These are phyloP conservation scores for Glomeris marginata DNA, from an alignment of 2,888 invertebrate species.

Conservation along the genomic window DNA sequence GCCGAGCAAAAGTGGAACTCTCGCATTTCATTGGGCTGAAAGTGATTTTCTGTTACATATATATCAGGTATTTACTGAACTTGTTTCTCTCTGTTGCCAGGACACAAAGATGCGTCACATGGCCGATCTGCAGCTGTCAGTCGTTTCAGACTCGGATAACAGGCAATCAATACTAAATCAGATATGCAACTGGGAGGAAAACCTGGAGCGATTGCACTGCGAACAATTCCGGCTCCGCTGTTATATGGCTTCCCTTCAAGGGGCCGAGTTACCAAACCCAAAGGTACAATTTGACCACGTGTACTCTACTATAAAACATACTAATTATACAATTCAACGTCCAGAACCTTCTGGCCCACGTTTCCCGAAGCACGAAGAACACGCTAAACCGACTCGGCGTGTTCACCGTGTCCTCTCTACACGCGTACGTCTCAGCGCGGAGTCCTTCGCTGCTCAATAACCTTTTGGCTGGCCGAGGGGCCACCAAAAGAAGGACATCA, in stretches of 20 bases:
- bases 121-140: constrained; percentile 97
- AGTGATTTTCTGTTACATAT: no score
- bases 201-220: constrained; percentile 85
- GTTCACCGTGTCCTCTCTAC: constrained; percentile 94
- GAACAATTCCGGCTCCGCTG: constrained; percentile 92
- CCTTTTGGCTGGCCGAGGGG: constrained; percentile 74
- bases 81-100: constrained; percentile 39
- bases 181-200: constrained; percentile 93
- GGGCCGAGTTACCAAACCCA: constrained; percentile 89
- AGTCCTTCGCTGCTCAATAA: constrained; percentile 86
- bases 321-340: no score
- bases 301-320: no score
- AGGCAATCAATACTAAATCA: constrained; percentile 84
- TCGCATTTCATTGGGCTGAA: no score
- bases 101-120: constrained; percentile 94
- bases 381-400: constrained; percentile 89
- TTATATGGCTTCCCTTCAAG: constrained; percentile 93
- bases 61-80: no score
- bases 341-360: constrained; percentile 87
- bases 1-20: no score
- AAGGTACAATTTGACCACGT: constrained; percentile 60
- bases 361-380: constrained; percentile 85
- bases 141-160: constrained; percentile 80
- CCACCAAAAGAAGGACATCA: constrained; percentile 76
- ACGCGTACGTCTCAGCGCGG: constrained; percentile 92